phyloP scores from a whole-genome alignment of 2,113 vertebrate genomes.

The Siniperca chuatsi region DNA sequence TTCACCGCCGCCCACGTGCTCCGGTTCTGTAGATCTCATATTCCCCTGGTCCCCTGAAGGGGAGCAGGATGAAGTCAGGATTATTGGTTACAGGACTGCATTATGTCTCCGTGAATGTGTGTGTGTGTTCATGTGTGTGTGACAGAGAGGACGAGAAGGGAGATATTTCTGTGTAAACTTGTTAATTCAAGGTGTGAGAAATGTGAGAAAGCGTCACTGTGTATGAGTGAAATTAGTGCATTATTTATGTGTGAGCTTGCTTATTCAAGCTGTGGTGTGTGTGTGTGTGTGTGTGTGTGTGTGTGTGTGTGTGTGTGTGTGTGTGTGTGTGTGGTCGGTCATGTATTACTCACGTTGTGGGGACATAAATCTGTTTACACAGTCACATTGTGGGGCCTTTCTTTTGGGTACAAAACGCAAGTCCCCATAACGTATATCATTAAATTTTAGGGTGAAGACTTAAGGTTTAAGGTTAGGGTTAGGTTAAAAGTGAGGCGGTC shows the following conservation, averaged over 20 bases:
- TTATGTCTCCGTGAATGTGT: neutral
- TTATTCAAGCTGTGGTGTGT: neutral
- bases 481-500: too few relatives aligned
- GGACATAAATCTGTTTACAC: too few relatives aligned
- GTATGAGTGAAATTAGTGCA: neutral
- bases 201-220: constrained; percentile 11
- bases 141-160: neutral
- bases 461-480: too few relatives aligned
- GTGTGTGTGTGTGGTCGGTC: neutral
- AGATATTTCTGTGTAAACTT: constrained; percentile 36
- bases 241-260: constrained; percentile 28
- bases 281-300: constrained; percentile 1
- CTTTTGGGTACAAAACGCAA: too few relatives aligned
- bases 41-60: constrained; percentile 14
- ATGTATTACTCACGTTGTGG: too few relatives aligned
- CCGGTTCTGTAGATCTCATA: constrained; percentile 22
- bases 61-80: constrained; percentile 8
- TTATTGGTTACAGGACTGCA: constrained; percentile 32
- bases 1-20: constrained; percentile 56
- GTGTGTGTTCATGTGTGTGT: constrained; percentile 4
- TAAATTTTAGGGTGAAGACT: too few relatives aligned
- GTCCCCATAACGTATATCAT: too few relatives aligned
- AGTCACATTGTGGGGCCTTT: too few relatives aligned
- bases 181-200: constrained; percentile 34
- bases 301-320: neutral